Evolutionary conservation across 1,140 invertebrate species (phyloP), one percentile per base, ranked within the genome.

Genomic region (Nephila pilipes): DNA sequence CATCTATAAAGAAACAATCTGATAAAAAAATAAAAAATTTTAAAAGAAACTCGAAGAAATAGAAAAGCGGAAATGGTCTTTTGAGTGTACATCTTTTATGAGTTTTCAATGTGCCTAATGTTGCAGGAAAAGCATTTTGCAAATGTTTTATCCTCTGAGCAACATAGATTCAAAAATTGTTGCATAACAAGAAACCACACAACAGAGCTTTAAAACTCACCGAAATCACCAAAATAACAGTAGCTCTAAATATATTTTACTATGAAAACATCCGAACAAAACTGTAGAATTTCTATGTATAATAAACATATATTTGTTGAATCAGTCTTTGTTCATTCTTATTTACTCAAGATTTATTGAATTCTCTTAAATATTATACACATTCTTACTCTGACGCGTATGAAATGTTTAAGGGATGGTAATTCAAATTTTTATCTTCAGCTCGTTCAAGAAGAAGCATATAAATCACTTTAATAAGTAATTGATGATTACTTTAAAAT

Each of bases 301-400:
- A 92, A 92, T 92, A 92, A 92, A 92, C 16, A 54, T 92, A 92
- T 92, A 92, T 92, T 92, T 92, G 90, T 92, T 58, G 65, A 55
- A 89, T 29, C 29, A 5, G 14, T 12, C 22, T 1, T 69, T 65
- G 20, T 20, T 81, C 0, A 14, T 81, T 1, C 0, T 54, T 8
- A 16, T 12, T 54, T 81, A 3, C 8, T 29, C 20, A 69, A 0
- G 5, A 60, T 22, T 60, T 22, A 20, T 18, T 1, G 4, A 46
- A 46, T 60, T 1, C 18, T 60, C 20, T 60, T 1, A 5, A 60
- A 60, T 2, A 20, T 20, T 18, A 46, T 18, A 60, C 6, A 60
- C 58, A 22, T 60, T 60, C 3, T 1, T 5, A 20, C 58, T 20
- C 2, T 60, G 18, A 60, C 5, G 0, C 0, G 12, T 10, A 6